Conservation (phyloP, 92 coral and sea anemone species). For the Pocillopora grandis region DNA sequence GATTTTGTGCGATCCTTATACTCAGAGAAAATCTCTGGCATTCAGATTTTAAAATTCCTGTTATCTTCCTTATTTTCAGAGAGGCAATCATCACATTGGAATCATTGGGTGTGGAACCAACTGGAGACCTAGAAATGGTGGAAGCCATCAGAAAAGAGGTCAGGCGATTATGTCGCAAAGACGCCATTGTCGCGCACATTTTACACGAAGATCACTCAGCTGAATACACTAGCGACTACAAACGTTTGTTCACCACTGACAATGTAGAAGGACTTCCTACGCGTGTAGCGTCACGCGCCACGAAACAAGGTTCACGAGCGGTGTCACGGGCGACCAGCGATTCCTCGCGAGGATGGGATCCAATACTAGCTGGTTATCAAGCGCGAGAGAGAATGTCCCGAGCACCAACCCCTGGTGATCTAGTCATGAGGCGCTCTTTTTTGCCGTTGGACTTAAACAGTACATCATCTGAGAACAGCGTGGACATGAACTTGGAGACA, state of each 20-base stretch:
- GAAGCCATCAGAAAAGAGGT: conserved; percentile 92
- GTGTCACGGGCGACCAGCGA: conserved; percentile 67
- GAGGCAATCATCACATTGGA: conserved; percentile 86
- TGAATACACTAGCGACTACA: conserved; percentile 73
- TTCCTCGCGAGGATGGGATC: conserved; percentile 97
- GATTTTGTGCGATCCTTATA: neutral
- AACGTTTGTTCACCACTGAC: conserved; percentile 78
- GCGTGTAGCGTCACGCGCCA: conserved; percentile 56
- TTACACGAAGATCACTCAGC: conserved; percentile 72
- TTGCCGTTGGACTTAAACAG: conserved; percentile 94
- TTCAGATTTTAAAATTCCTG: neutral
- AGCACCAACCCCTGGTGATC: conserved; percentile 79
- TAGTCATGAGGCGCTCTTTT: conserved; percentile 84
- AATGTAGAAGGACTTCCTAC: conserved; percentile 31
- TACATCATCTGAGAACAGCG: conserved; percentile 89
- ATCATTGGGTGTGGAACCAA: conserved; percentile 82
- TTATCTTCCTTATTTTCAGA: conserved; percentile 30
- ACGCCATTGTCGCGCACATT: conserved; percentile 84
- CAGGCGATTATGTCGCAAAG: conserved; percentile 73
- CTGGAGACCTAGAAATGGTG: conserved; percentile 92
- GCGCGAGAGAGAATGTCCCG: conserved; percentile 93
- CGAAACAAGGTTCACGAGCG: conserved; percentile 47
- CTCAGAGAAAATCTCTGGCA: neutral
- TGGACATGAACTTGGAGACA: conserved; percentile 49
- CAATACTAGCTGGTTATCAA: conserved; percentile 93